A percentile compares a stretch with the other conserved stretches of the same genome.
Conservation (phyloP, 2,113 vertebrate species). For the cattle (Bos taurus) region ARS-UCD2.0 NC_037336.1:83704501-83705000, state of each 20-base stretch:
- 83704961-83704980: constrained; percentile 18
- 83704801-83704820: constrained; percentile 56
- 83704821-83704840: constrained; percentile 71
- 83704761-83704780: constrained; percentile 71
- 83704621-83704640: constrained; percentile 73
- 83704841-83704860: constrained; percentile 55
- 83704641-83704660: constrained; percentile 75
- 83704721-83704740: constrained; percentile 42
- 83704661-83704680: constrained; percentile 71
- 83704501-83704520: constrained; percentile 90
- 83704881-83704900: neutral
- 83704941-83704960: constrained; percentile 51
- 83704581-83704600: constrained; percentile 79
- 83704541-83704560: constrained; percentile 84
- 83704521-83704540: constrained; percentile 85
- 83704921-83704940: constrained; percentile 62
- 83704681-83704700: constrained; percentile 76
- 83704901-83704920: constrained; percentile 76
- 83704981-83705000: neutral
- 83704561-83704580: constrained; percentile 82
- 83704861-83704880: constrained; percentile 44
- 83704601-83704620: constrained; percentile 83
- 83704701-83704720: constrained; percentile 63
- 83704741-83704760: constrained; percentile 19
- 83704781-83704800: constrained; percentile 69